phyloP scores from a whole-genome alignment of 2,888 invertebrate species.

The Drosophila longiperda region DNA sequence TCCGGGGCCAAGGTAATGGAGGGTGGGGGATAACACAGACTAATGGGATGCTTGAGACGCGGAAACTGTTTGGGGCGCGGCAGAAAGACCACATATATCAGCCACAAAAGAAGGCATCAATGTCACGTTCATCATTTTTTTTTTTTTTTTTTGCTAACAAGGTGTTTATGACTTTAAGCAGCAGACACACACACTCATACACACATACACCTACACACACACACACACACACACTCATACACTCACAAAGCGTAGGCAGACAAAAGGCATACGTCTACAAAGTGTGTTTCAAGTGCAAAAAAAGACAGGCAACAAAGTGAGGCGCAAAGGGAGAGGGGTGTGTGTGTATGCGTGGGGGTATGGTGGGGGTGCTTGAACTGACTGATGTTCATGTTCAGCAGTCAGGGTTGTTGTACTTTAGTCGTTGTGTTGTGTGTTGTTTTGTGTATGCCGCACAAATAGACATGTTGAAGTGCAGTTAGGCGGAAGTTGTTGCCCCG shows the following conservation, averaged over 20 bases:
- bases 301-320: slow-evolving; percentile 30
- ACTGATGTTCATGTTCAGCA: slow-evolving; percentile 48
- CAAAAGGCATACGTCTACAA: slow-evolving; percentile 69
- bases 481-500: slow-evolving; percentile 68
- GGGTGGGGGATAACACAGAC: background rate
- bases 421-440: slow-evolving; percentile 44
- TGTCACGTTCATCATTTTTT: slow-evolving; percentile 78
- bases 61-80: slow-evolving; percentile 61
- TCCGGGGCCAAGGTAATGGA: background rate
- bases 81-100: slow-evolving; percentile 18
- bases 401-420: slow-evolving; percentile 64
- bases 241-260: slow-evolving; percentile 52
- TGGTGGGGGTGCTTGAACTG: slow-evolving; percentile 15
- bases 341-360: background rate
- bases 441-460: slow-evolving; percentile 45
- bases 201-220: slow-evolving; percentile 7
- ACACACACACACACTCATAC: slow-evolving; percentile 8
- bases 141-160: slow-evolving; percentile 60
- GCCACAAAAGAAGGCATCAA: slow-evolving; percentile 78
- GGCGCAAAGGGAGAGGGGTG: too few species aligned
- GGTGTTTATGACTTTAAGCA: slow-evolving; percentile 75
- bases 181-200: slow-evolving; percentile 23
- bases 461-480: slow-evolving; percentile 69
- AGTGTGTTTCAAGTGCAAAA: slow-evolving; percentile 62
- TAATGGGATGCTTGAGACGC: slow-evolving; percentile 65